Conservation (phyloP, 1,140 invertebrate species). For the Eumeta japonica region DNA sequence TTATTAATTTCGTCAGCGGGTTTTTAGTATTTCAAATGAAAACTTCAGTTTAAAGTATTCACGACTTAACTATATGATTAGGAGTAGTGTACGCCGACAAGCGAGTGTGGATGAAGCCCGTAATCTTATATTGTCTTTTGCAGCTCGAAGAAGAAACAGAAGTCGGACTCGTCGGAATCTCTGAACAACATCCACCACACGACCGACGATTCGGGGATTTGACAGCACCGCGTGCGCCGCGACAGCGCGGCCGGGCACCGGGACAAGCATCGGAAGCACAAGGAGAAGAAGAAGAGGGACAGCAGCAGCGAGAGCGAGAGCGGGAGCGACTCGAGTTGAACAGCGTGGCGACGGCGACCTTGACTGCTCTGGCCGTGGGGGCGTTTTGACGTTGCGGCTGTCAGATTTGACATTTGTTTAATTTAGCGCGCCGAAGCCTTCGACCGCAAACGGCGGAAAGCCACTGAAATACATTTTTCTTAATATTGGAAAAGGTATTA, state of each 20-base stretch:
- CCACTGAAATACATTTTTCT: too few relatives aligned
- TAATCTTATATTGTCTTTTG: slow-evolving; percentile 5
- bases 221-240: slow-evolving; percentile 44
- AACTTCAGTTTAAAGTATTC: neutral
- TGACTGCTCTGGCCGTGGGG: too few relatives aligned
- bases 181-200: slow-evolving; percentile 45
- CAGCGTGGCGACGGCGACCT: neutral
- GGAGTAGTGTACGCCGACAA: neutral
- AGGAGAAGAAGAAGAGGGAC: slow-evolving; percentile 29
- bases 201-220: slow-evolving; percentile 50
- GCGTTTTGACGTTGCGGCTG: neutral
- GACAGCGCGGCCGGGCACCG: slow-evolving; percentile 27
- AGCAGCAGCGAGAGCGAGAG: slow-evolving; percentile 17
- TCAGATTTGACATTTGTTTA: neutral
- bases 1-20: neutral
- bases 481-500: too few relatives aligned
- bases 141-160: slow-evolving; percentile 39
- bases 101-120: neutral
- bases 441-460: too few relatives aligned
- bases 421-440: too few relatives aligned
- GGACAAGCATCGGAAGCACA: slow-evolving; percentile 13
- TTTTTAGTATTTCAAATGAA: neutral
- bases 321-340: slow-evolving; percentile 39
- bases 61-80: neutral
- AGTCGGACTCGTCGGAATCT: slow-evolving; percentile 41